Conservation (phyloP, 2,888 invertebrate species). For the Germaria angustata region DNA sequence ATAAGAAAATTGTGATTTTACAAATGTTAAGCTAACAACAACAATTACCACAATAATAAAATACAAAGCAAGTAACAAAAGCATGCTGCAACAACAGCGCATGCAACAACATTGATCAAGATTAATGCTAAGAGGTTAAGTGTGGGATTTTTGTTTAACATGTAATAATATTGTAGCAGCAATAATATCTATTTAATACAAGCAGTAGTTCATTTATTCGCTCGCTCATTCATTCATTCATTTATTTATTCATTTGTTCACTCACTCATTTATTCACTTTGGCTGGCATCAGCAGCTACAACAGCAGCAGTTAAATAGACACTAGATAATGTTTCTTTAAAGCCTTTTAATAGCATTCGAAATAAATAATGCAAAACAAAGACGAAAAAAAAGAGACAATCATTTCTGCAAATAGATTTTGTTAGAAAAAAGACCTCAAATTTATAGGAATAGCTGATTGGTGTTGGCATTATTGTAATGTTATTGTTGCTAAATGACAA, state of each 20-base stretch:
- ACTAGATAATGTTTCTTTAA: constrained; percentile 47
- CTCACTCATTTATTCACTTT: constrained; percentile 1
- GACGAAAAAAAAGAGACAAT: neutral
- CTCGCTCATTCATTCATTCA: constrained; percentile 3
- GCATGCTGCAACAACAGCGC: neutral
- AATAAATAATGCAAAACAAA: constrained; percentile 27
- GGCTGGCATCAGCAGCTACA: constrained; percentile 12
- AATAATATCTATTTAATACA: constrained; percentile 53
- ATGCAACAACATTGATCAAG: constrained; percentile 59
- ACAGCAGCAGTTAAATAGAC: constrained; percentile 41
- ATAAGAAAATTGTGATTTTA: constrained; percentile 57
- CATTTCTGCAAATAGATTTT: constrained; percentile 24
- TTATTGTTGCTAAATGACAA: constrained; percentile 56
- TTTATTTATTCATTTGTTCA: neutral
- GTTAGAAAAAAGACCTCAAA: neutral
- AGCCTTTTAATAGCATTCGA: constrained; percentile 29
- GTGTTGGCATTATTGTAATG: constrained; percentile 52
- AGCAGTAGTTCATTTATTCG: constrained; percentile 47
- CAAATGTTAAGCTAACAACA: constrained; percentile 61
- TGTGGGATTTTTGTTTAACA: constrained; percentile 67
- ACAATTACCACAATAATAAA: constrained; percentile 21
- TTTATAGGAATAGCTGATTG: constrained; percentile 39
- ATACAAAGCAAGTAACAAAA: constrained; percentile 5
- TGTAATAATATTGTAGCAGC: constrained; percentile 61
- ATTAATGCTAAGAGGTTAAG: constrained; percentile 66